Evolutionary conservation across 2,888 invertebrate species (phyloP).

Genomic region (Agonopterix subpropinquella): DNA sequence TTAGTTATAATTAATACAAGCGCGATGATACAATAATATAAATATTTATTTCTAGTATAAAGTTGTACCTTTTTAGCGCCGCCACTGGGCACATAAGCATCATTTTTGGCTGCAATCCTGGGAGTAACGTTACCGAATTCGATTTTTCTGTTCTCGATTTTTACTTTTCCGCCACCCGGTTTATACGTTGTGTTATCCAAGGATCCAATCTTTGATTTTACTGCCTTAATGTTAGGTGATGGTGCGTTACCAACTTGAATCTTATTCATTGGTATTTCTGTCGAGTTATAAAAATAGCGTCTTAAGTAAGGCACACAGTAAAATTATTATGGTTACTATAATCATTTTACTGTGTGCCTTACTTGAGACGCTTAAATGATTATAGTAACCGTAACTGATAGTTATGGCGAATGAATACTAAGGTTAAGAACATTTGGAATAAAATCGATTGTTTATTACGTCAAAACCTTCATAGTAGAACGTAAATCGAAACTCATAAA

Average conservation of each 20-base stretch:
- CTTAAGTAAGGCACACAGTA: conserved; percentile 17
- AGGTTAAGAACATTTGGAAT: conserved; percentile 1
- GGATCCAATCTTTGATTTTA: conserved; percentile 95
- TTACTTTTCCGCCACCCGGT: conserved; percentile 91
- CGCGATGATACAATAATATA: too few species aligned
- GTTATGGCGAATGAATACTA: neutral
- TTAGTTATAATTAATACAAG: too few species aligned
- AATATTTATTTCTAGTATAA: neutral
- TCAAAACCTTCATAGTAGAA: neutral
- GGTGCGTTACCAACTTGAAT: conserved; percentile 93
- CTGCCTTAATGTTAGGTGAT: conserved; percentile 92
- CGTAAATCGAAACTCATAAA: conserved; percentile 7
- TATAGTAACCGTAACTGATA: too few species aligned
- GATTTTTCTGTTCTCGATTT: conserved; percentile 90
- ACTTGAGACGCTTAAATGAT: too few species aligned
- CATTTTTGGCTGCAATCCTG: conserved; percentile 94
- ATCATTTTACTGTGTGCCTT: too few species aligned
- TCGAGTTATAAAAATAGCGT: too few species aligned
- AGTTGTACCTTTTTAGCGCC: conserved; percentile 90
- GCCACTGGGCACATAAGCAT: conserved; percentile 89
- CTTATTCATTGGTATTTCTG: conserved; percentile 94
- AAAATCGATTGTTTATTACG: conserved; percentile 4
- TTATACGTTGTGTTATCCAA: conserved; percentile 92
- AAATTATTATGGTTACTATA: too few species aligned
- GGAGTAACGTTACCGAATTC: conserved; percentile 89